Conservation (phyloP, 2,113 vertebrate species). For the Anser cygnoides region DNA sequence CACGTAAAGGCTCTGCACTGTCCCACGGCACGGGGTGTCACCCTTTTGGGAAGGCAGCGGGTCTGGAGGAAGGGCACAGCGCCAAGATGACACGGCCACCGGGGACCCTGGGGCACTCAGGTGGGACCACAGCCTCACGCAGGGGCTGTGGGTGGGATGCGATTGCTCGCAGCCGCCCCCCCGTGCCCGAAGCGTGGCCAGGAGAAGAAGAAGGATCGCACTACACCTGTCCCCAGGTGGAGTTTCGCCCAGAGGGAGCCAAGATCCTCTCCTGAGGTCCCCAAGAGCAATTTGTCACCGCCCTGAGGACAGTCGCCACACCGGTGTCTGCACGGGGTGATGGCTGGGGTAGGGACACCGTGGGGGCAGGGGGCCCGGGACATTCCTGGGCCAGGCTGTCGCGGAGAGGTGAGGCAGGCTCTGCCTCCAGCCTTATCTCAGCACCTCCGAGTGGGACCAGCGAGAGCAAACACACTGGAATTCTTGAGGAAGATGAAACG, state of each 20-base stretch:
- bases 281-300: not conserved
- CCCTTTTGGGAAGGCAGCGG: not conserved
- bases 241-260: not conserved
- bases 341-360: not conserved
- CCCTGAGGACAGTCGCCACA: not conserved
- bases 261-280: not conserved
- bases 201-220: not conserved
- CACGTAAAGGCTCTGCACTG: not conserved
- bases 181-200: not conserved
- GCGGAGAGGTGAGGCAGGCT: conserved; percentile 50
- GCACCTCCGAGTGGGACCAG: conserved; percentile 70
- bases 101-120: not conserved
- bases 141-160: not conserved
- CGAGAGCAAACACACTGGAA: conserved; percentile 72
- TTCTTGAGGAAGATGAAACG: conserved; percentile 77
- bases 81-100: not conserved
- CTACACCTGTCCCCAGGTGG: not conserved
- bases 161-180: not conserved
- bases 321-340: not conserved
- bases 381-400: conserved; percentile 56
- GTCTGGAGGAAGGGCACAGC: not conserved
- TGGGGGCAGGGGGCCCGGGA: conserved; percentile 27
- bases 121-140: not conserved
- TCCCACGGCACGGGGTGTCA: not conserved
- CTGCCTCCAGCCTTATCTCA: conserved; percentile 67